Evolutionary conservation across 2,888 invertebrate species (phyloP).

Genomic region (Cataglyphis livida): DNA sequence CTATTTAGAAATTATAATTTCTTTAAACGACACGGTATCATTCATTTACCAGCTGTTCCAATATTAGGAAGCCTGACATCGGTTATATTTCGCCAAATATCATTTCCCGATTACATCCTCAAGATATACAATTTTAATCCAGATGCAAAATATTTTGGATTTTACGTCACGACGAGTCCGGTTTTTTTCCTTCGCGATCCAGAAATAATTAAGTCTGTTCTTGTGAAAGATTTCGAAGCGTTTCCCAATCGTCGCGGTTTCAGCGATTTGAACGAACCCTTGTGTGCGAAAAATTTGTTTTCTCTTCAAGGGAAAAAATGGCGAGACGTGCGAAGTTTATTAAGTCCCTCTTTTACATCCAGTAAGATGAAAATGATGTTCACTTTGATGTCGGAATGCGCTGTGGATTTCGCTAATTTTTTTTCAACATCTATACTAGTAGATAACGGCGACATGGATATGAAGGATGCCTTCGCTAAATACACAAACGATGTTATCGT

Average conservation of each 20-base stretch:
- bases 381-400: constrained; percentile 84
- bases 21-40: constrained; percentile 53
- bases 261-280: constrained; percentile 57
- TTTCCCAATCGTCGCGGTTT: constrained; percentile 51
- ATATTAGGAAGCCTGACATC: constrained; percentile 65
- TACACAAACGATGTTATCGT: constrained; percentile 76
- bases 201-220: constrained; percentile 70
- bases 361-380: constrained; percentile 87
- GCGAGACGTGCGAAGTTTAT: constrained; percentile 86
- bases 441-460: constrained; percentile 62
- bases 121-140: constrained; percentile 58
- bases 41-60: constrained; percentile 54
- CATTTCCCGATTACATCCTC: constrained; percentile 39
- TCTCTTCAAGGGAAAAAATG: constrained; percentile 84
- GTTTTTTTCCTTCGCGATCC: constrained; percentile 71
- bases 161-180: constrained; percentile 68
- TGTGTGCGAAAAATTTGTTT: constrained; percentile 67
- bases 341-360: constrained; percentile 87
- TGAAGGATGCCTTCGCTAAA: constrained; percentile 75
- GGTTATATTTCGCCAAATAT: constrained; percentile 42
- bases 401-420: constrained; percentile 72
- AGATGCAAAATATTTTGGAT: constrained; percentile 70
- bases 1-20: constrained; percentile 25
- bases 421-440: constrained; percentile 48
- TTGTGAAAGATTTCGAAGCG: constrained; percentile 70